A percentile compares a stretch with the other conserved stretches of the same genome.
phyloP scores from a whole-genome alignment of 2,113 vertebrate genomes.

The Notarius quadriscutis region DNA sequence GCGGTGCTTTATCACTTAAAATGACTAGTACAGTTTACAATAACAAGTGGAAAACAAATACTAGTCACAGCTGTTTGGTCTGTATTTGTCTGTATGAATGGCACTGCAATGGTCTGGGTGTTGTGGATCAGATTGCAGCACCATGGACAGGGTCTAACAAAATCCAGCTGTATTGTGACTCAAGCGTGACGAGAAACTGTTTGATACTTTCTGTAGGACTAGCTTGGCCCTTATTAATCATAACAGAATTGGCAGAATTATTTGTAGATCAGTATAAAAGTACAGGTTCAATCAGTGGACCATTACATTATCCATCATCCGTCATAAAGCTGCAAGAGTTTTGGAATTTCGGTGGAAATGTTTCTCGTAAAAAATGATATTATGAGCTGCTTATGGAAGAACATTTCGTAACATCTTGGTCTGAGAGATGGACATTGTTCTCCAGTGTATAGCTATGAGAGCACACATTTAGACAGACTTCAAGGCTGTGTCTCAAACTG shows the following conservation, averaged over 20 bases:
- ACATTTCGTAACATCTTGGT: not conserved
- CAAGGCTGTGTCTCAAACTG: not conserved
- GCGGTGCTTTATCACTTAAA: not conserved
- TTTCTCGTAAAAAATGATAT: not conserved
- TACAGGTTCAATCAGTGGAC: not conserved
- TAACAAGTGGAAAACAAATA: not conserved
- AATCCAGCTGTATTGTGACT: not conserved
- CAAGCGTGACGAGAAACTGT: not conserved
- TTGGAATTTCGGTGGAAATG: not conserved
- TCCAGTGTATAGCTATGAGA: not conserved
- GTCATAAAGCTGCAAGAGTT: not conserved
- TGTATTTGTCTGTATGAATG: not conserved
- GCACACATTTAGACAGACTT: not conserved
- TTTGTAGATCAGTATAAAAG: not conserved
- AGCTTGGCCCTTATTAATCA: not conserved
- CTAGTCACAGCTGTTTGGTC: not conserved
- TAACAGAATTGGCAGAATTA: not conserved
- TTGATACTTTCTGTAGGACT: not conserved
- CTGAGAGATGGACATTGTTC: not conserved
- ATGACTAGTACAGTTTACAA: not conserved
- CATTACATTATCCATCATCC: not conserved
- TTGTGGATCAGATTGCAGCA: not conserved
- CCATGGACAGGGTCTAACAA: slow-evolving; percentile 10
- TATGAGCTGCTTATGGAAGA: not conserved
- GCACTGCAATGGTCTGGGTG: not conserved